Evolutionary conservation across 2,888 invertebrate genomes (phyloP), one percentile per base, ranked within the genome.

Genomic region (Idaea aversata): DNA sequence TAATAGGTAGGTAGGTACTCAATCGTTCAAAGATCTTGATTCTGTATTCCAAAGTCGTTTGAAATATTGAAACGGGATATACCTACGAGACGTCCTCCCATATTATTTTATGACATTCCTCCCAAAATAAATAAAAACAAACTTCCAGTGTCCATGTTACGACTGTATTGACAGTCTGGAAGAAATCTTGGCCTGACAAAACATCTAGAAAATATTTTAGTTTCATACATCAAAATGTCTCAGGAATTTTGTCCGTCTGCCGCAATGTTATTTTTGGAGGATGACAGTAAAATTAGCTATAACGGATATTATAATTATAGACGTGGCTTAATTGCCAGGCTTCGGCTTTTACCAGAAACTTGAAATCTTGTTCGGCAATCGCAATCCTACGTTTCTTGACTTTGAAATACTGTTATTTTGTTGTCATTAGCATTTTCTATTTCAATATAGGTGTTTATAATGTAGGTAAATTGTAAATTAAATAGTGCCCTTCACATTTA

Each of bases 261-360:
- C 57, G 61, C 16, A 34, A 60, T 57, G 57, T 61, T 36, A 35
- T 59, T 67, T 58, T 64, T 10, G 15, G 36, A 34, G 34, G 63
- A 65, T 67, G 72, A 67, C 70, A 69, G 63, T 62, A 59, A 68
- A 70, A 67, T 65, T 64, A 62, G 65, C 62, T 65, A 65, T 65
- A 67, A 65, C 47, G 47, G 47, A 47, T 47, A 47, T 47, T 47
- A 47, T 47, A 47, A 47, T 47, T 47, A 47, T 47, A 47, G 47
- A 47, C 13, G 47, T 10, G 3, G 47, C 0, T 10, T 47, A 47
- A 47, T 10, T 47, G 47, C 7, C 13, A 47, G 47, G 10, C 47
- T 47, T 47, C 47, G 47, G 47, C 47, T 47, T 47, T 47, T 47
- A 7, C 47, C 47, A 47, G 10, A 47, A 47, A 47, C 47, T 47